phyloP scores from a whole-genome alignment of 2,888 invertebrate genomes.

The Xestia c-nigrum region DNA sequence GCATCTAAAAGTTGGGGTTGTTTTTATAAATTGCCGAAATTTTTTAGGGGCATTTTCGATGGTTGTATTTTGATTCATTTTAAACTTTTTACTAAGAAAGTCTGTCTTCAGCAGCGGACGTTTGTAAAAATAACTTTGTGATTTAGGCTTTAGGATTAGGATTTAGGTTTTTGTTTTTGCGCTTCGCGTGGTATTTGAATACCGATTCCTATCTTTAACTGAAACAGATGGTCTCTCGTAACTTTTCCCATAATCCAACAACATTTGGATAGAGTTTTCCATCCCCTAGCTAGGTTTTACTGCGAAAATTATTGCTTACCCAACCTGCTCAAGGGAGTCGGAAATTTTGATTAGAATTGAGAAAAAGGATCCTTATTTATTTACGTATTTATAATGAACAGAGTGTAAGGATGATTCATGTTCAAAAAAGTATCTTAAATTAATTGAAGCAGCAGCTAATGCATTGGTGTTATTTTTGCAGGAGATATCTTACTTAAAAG shows the following conservation, averaged over 20 bases:
- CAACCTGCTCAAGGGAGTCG: background rate
- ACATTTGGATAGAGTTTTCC: background rate
- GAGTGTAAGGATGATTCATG: conserved; percentile 25
- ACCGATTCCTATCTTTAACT: too few species aligned
- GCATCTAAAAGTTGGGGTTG: background rate
- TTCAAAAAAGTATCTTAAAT: conserved; percentile 29
- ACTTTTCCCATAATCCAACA: background rate
- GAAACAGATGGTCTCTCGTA: background rate
- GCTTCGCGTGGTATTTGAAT: background rate
- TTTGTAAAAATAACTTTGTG: too few species aligned
- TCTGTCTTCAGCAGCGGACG: background rate
- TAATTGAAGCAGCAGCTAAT: conserved; percentile 27
- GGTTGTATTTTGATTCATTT: background rate
- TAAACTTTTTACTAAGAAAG: background rate
- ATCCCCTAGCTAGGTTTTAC: background rate
- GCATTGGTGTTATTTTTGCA: conserved; percentile 21
- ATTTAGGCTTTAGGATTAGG: too few species aligned
- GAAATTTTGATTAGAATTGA: background rate
- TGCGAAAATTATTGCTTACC: too few species aligned
- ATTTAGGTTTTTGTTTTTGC: too few species aligned
- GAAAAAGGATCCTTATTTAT: background rate
- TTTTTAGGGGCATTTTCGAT: background rate
- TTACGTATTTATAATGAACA: background rate
- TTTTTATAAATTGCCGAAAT: background rate
- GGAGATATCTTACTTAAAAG: conserved; percentile 29